Evolutionary conservation across 2,888 invertebrate genomes (phyloP).

Genomic region (Rambutsinella grinnellia): DNA sequence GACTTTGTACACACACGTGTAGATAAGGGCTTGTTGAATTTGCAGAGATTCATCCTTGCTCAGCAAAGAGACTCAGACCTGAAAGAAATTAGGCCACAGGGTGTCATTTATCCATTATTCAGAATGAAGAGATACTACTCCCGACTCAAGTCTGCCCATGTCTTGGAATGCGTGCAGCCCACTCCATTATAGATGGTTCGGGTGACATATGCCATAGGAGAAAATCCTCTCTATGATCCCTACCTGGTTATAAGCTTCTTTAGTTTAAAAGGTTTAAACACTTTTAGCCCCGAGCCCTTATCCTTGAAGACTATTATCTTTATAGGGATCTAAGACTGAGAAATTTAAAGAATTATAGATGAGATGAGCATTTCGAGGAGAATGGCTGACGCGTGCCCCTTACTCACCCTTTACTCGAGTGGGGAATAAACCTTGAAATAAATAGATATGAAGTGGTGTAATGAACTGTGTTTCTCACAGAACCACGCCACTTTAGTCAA

Average conservation of each 20-base stretch:
- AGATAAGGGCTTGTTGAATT: background rate
- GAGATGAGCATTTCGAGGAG: background rate
- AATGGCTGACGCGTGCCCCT: background rate
- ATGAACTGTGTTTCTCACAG: no score
- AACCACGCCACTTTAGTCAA: no score
- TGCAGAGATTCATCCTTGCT: slow-evolving; percentile 21
- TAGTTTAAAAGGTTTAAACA: no score
- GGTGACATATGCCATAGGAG: no score
- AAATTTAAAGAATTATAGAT: background rate
- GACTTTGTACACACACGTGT: background rate
- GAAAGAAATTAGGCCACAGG: slow-evolving; percentile 59
- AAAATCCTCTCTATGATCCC: no score
- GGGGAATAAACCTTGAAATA: slow-evolving; percentile 29
- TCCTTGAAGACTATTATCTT: no score
- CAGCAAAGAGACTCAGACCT: slow-evolving; percentile 31
- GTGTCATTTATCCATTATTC: slow-evolving; percentile 64
- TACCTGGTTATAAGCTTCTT: no score
- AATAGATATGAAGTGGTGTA: slow-evolving; percentile 39
- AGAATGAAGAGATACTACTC: slow-evolving; percentile 38
- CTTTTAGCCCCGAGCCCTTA: no score
- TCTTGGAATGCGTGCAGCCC: no score
- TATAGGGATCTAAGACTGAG: no score
- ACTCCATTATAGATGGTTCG: no score
- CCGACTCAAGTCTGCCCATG: no score
- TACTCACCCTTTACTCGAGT: slow-evolving; percentile 6